These are phyloP conservation scores for Pachyseris speciosa DNA, from an alignment of 64 coral and sea anemone genomes.

Conservation along the genomic window DNA sequence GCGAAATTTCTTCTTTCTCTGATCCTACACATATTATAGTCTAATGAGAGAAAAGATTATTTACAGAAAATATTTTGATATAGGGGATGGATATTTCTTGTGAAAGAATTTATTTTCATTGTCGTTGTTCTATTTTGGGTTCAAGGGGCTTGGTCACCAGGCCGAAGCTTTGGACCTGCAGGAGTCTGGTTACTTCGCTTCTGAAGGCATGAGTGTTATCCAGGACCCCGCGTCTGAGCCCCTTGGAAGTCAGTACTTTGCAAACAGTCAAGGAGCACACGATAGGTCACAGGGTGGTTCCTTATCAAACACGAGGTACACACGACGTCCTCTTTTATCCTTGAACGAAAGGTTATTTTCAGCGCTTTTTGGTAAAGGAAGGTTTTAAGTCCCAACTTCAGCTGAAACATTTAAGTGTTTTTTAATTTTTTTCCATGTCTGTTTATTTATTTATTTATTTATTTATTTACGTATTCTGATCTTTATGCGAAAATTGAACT, in stretches of 20 bases:
- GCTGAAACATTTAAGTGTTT: no score
- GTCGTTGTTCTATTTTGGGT: background rate
- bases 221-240: constrained; percentile 36
- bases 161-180: constrained; percentile 44
- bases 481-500: no score
- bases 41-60: no score
- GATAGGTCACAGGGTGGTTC: background rate
- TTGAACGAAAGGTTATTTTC: background rate
- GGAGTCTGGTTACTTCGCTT: constrained; percentile 76
- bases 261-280: constrained; percentile 42
- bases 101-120: background rate
- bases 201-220: constrained; percentile 68
- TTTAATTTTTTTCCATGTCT: no score
- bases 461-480: no score
- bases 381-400: no score
- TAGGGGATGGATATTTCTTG: background rate
- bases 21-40: no score
- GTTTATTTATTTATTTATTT: no score
- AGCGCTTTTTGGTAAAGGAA: no score
- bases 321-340: background rate
- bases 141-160: constrained; percentile 9
- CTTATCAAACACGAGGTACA: constrained; percentile 3
- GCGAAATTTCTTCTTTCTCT: no score
- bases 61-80: no score
- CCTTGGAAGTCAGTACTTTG: constrained; percentile 32